phyloP scores from a whole-genome alignment of 2,113 vertebrate species.

The Myocastor coypus region DNA sequence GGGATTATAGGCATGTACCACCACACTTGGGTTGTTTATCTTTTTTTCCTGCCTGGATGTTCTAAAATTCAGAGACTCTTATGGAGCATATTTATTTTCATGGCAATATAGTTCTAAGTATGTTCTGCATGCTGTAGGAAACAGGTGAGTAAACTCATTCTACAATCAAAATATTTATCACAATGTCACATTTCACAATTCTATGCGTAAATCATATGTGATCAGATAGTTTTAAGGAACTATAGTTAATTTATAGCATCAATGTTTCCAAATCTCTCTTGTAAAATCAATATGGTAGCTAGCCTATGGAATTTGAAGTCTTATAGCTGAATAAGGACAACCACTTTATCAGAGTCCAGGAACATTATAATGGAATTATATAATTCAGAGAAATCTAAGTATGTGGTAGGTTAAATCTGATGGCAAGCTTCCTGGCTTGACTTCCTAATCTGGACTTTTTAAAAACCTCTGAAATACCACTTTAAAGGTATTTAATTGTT shows the following conservation, averaged over 20 bases:
- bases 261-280: background rate
- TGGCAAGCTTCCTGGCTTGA: background rate
- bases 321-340: background rate
- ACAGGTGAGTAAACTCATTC: conserved; percentile 18
- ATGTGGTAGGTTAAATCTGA: background rate
- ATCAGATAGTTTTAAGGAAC: background rate
- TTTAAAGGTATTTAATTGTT: background rate
- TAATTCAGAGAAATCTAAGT: background rate
- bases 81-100: conserved; percentile 4
- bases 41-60: background rate
- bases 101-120: conserved; percentile 12
- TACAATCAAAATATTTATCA: background rate
- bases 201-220: background rate
- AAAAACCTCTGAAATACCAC: conserved; percentile 13
- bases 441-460: background rate
- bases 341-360: background rate
- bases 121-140: background rate
- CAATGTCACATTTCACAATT: conserved; percentile 15
- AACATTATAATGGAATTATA: background rate
- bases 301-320: background rate
- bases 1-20: background rate
- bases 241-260: background rate
- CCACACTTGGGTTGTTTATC: background rate
- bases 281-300: background rate
- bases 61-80: conserved; percentile 35